Conservation (phyloP, 92 coral and sea anemone genomes). For the Palythoa caribaeorum region DNA sequence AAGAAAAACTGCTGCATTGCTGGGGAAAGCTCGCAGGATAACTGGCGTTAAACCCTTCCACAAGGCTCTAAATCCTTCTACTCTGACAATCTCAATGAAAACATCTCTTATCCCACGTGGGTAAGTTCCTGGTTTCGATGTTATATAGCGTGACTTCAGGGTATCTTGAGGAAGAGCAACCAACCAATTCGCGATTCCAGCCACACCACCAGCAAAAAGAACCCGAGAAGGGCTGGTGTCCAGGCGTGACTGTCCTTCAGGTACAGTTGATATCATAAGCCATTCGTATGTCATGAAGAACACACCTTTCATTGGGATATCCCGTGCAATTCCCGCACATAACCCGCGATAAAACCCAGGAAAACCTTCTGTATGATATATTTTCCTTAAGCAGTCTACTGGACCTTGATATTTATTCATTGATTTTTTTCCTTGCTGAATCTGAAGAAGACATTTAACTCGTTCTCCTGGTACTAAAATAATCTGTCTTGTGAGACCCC, state of each 20-base stretch:
- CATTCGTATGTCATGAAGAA: constrained; percentile 85
- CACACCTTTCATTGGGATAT: constrained; percentile 73
- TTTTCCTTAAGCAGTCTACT: constrained; percentile 65
- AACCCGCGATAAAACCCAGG: constrained; percentile 81
- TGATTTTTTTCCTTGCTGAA: constrained; percentile 69
- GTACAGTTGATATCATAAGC: constrained; percentile 45
- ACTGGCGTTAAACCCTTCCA: constrained; percentile 87
- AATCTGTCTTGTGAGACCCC: constrained; percentile 67
- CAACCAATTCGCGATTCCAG: constrained; percentile 90
- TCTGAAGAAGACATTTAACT: constrained; percentile 87
- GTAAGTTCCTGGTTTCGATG: constrained; percentile 83
- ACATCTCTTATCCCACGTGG: constrained; percentile 86
- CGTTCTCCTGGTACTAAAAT: constrained; percentile 79
- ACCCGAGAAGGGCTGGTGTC: constrained; percentile 78
- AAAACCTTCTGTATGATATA: constrained; percentile 62
- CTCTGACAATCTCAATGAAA: constrained; percentile 63
- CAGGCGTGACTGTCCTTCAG: constrained; percentile 71
- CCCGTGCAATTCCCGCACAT: constrained; percentile 74
- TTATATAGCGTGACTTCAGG: constrained; percentile 80
- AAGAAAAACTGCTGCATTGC: constrained; percentile 82
- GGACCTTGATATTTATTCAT: constrained; percentile 74
- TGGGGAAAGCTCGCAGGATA: constrained; percentile 82
- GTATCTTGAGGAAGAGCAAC: constrained; percentile 83
- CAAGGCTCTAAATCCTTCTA: constrained; percentile 77
- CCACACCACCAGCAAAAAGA: constrained; percentile 80